Evolutionary conservation across 2,113 vertebrate genomes (phyloP), one percentile per base, ranked within the genome.

Genomic region (Sander lucioperca): DNA sequence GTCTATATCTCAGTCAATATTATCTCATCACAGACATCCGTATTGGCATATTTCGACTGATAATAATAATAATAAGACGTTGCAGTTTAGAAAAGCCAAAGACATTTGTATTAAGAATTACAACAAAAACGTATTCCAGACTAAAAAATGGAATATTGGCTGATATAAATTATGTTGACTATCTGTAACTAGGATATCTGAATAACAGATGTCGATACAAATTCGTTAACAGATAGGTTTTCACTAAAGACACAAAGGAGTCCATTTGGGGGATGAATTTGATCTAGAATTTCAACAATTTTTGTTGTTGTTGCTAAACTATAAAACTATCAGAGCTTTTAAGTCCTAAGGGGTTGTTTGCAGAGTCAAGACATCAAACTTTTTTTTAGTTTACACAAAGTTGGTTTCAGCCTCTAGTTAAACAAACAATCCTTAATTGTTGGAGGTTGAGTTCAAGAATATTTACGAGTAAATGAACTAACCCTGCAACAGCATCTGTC

Each of bases 291-390:
- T 82, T 64, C 21, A 39, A 50, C 5, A 1, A 6, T 86, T 27
- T 82, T 36, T 68, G 3, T 69, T 30, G 9, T n/a, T 57, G 15
- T 45, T 67, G 3, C 54, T 15, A 50, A 65, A 77, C 58, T 43
- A 11, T 63, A 12, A 85, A 80, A 72, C 36, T 61, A 78, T 72
- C n/a, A 59, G 54, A 63, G 10, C 11, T 58, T 58, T 67, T 11
- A 63, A 51, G 53, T 84, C 81, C 69, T 81, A 1, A 15, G 39
- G 65, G 56, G n/a, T 69, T 81, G 47, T 76, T 70, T 69, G 50
- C 68, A 63, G 59, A 78, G 72, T 71, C 54, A 61, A 72, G 23
- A 87, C 70, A 69, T 86, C 64, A 70, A 85, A 74, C 48, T 76
- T 33, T 47, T 18, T 65, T 74, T 45, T 51, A 13, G 50, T 88